Percentiles rank a stretch among this genome's conserved stretches.
Evolutionary conservation across 1,140 invertebrate genomes (phyloP).

Genomic region (Venturia canescens): DNA sequence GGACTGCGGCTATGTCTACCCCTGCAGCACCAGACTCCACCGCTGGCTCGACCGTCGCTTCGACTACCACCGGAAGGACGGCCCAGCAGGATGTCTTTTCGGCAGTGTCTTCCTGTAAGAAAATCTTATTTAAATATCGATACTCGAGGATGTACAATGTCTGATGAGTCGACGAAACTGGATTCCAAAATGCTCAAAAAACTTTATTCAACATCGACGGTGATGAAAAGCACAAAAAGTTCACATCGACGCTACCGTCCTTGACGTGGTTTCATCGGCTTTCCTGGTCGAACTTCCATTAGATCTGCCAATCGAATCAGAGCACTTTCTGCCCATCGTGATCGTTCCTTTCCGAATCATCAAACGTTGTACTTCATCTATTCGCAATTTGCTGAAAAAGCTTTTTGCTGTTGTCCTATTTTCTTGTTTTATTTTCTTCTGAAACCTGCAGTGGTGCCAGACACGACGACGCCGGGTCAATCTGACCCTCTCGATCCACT

Average conservation of each 20-base stretch:
- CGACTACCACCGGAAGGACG: slow-evolving; percentile 67
- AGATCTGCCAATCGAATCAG: too few relatives aligned
- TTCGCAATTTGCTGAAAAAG: not conserved
- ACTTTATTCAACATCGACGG: too few relatives aligned
- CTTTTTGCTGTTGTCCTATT: slow-evolving; percentile 17
- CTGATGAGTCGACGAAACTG: not conserved
- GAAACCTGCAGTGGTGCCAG: slow-evolving; percentile 82
- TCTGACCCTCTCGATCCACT: slow-evolving; percentile 83
- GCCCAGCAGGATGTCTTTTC: slow-evolving; percentile 72
- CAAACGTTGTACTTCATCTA: too few relatives aligned
- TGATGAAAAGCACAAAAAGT: too few relatives aligned
- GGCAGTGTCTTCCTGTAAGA: slow-evolving; percentile 72
- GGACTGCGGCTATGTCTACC: slow-evolving; percentile 71
- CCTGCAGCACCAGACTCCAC: slow-evolving; percentile 83
- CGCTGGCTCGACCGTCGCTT: slow-evolving; percentile 77
- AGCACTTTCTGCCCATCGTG: too few relatives aligned
- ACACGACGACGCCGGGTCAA: slow-evolving; percentile 83
- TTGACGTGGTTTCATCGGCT: too few relatives aligned
- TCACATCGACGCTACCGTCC: too few relatives aligned
- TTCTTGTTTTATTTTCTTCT: slow-evolving; percentile 24
- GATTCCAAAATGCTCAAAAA: too few relatives aligned
- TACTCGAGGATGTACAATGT: not conserved
- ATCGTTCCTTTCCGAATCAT: too few relatives aligned
- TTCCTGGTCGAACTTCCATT: too few relatives aligned
- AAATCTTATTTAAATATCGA: not conserved